Evolutionary conservation across 1,140 invertebrate species (phyloP), one percentile per base, ranked within the genome.

Genomic region (Chironomus striatipennis): DNA sequence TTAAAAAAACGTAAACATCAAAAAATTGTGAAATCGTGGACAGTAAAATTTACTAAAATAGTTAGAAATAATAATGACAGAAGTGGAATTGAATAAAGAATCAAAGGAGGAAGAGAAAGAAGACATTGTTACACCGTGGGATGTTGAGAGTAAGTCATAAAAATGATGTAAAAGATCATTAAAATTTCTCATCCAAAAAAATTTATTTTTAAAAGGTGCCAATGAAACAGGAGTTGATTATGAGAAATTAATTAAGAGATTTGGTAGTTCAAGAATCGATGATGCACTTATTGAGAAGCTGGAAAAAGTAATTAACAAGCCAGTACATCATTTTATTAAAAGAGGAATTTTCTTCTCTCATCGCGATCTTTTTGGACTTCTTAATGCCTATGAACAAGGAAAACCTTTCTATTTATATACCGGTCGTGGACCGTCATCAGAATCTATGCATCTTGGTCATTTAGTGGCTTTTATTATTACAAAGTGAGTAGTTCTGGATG

Each of bases 391-490:
- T 79, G 97, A 98, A 83, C 84, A 93, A 78, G 92, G 92, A 43
- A 96, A 98, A 83, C 92, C 94, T 20, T 99, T 99, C 83, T 99
- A 94, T 80, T 83, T 99, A 57, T 99, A 99, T 81, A 99, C 98
- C 17, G 98, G 98, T 0, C 84, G 98, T 82, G 98, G 98, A 0
- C 97, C 98, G 3, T 57, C 47, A 1, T 97, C 96, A 0, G 90
- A 91, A 12, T 93, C 96, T 70, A 93, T 99, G 89, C 98, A 99
- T 85, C 83, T 99, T 20, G 98, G 98, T 0, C 98, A 99, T 86
- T 86, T 99, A 77, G 92, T 99, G 78, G 97, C 98, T 42, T 99
- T 99, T 80, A 90, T 98, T 77, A 94, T 99, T 83, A 95, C 94
- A 8, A 97, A 96, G 91, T 93, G 86, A 85, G 64, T 72, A 57